phyloP scores from a whole-genome alignment of 2,888 invertebrate genomes.

The Hydraecia micacea region DNA sequence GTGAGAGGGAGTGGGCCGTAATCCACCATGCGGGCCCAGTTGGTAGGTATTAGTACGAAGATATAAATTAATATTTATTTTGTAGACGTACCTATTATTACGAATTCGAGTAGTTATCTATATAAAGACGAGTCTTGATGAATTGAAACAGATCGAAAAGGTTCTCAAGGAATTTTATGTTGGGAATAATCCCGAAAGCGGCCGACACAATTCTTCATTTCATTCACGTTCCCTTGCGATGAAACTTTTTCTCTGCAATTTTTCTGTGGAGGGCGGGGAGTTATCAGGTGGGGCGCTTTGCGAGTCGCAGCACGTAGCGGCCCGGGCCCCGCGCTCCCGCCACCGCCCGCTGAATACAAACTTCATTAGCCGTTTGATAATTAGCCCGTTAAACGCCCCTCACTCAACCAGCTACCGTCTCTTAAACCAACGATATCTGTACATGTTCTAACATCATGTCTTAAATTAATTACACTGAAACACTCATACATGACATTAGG shows the following conservation, averaged over 20 bases:
- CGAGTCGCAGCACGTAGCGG: constrained; percentile 88
- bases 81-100: constrained; percentile 9
- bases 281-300: constrained; percentile 89
- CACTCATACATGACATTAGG: neutral
- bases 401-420: constrained; percentile 83
- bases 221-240: constrained; percentile 90
- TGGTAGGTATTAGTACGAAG: neutral
- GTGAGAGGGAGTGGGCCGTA: no score
- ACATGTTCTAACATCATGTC: constrained; percentile 45
- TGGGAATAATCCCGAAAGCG: constrained; percentile 89
- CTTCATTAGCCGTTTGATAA: constrained; percentile 91
- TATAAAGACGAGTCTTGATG: constrained; percentile 78
- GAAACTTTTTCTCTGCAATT: constrained; percentile 91
- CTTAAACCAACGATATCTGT: constrained; percentile 76
- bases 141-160: constrained; percentile 88
- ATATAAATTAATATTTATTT: constrained; percentile 13
- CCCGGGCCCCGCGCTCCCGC: constrained; percentile 80
- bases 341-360: constrained; percentile 89
- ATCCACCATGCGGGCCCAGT: no score
- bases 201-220: constrained; percentile 90
- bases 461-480: constrained; percentile 31
- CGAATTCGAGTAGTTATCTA: constrained; percentile 42
- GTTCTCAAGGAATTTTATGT: constrained; percentile 86
- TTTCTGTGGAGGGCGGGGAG: constrained; percentile 88
- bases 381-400: constrained; percentile 90